A percentile compares a stretch with the other conserved stretches of the same genome.
These are phyloP conservation scores for Sphaerodactylus townsendi DNA, from an alignment of 2,113 vertebrate genomes.

Conservation along the genomic window DNA sequence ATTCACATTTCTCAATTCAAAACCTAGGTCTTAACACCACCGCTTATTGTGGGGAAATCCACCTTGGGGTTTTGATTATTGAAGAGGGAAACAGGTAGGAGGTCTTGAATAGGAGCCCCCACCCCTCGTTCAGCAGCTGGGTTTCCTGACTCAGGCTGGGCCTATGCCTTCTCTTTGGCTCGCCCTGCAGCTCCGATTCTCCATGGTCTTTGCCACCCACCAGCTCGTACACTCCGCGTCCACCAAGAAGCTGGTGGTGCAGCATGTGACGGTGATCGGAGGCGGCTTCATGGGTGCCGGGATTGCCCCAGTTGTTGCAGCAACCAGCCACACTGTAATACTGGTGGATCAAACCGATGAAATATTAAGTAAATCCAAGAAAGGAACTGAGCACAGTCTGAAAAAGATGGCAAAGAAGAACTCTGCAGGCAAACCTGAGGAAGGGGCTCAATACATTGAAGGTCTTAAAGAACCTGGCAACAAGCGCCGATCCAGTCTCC, in stretches of 20 bases:
- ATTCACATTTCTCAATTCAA: too few relatives aligned
- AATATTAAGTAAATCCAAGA: constrained; percentile 87
- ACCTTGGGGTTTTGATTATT: too few relatives aligned
- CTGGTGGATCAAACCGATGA: constrained; percentile 93
- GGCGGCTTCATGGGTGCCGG: constrained; percentile 93
- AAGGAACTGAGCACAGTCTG: constrained; percentile 88
- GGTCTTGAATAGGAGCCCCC: too few relatives aligned
- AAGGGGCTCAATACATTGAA: constrained; percentile 86
- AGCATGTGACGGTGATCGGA: constrained; percentile 89
- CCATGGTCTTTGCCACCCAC: constrained; percentile 21
- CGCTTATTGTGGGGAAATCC: too few relatives aligned
- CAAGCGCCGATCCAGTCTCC: constrained; percentile 80
- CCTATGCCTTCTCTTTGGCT: background rate
- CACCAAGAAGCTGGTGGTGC: constrained; percentile 73
- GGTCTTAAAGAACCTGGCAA: constrained; percentile 82
- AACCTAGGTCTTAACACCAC: too few relatives aligned
- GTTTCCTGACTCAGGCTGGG: rapidly evolving
- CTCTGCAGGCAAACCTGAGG: constrained; percentile 93
- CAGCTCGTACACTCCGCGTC: constrained; percentile 1
- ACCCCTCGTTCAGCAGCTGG: too few relatives aligned
- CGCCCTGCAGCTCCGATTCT: background rate
- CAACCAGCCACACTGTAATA: constrained; percentile 90
- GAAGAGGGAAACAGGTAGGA: too few relatives aligned
- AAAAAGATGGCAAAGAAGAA: constrained; percentile 93
- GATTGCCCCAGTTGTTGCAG: constrained; percentile 86